These are phyloP conservation scores for Steinernema carpocapsae DNA, from an alignment of 2,888 invertebrate species.

Conservation along the genomic window DNA sequence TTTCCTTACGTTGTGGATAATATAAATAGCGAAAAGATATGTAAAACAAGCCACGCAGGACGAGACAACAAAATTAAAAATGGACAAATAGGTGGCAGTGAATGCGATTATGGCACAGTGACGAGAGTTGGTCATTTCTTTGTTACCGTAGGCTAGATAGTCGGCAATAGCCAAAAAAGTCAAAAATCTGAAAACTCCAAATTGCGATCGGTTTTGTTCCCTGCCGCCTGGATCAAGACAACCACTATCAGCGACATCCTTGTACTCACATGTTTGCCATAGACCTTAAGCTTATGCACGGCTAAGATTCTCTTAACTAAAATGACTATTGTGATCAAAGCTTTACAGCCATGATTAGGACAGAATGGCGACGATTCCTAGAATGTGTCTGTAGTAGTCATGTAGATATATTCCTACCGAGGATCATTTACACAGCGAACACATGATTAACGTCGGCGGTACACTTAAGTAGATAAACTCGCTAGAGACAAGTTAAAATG, in stretches of 20 bases:
- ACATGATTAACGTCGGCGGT: background rate
- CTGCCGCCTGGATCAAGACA: background rate
- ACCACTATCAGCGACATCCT: background rate
- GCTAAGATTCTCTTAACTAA: background rate
- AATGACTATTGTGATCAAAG: conserved; percentile 48
- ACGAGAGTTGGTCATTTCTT: conserved; percentile 42
- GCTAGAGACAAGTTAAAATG: too few relatives aligned
- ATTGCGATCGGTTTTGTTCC: too few relatives aligned
- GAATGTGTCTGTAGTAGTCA: background rate
- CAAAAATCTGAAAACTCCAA: too few relatives aligned
- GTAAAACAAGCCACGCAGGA: conserved; percentile 54
- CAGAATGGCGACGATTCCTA: conserved; percentile 44
- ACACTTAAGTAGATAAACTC: too few relatives aligned
- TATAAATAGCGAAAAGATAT: conserved; percentile 46
- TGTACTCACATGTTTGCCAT: background rate
- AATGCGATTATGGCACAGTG: conserved; percentile 61
- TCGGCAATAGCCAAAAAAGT: conserved; percentile 46
- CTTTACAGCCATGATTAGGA: conserved; percentile 57
- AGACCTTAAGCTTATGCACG: background rate
- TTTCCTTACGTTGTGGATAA: conserved; percentile 40
- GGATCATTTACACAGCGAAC: background rate
- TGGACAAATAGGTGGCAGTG: conserved; percentile 55
- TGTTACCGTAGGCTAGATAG: conserved; percentile 41
- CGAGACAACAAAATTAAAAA: conserved; percentile 56
- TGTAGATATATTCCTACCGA: background rate